phyloP scores from a whole-genome alignment of 2,797 vertebrate species.

The Helarctos malayanus region DNA sequence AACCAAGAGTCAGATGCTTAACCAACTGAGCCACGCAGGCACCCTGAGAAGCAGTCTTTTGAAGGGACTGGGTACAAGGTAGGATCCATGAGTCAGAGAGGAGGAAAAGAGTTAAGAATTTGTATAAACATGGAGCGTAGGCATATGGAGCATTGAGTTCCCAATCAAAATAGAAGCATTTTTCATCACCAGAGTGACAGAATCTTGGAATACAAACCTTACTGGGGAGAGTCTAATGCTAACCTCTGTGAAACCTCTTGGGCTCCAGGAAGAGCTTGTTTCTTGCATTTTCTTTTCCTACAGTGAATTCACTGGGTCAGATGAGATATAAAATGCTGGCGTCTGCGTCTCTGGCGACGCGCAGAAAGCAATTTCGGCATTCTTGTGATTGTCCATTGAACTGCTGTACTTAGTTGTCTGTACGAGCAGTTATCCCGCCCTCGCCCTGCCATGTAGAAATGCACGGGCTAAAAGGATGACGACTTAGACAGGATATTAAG shows the following conservation, averaged over 20 bases:
- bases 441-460: background rate
- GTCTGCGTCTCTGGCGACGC: background rate
- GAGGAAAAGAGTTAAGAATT: background rate
- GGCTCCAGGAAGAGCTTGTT: background rate
- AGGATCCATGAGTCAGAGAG: background rate
- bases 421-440: background rate
- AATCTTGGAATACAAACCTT: background rate
- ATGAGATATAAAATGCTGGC: background rate
- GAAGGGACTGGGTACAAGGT: background rate
- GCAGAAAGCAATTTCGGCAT: background rate
- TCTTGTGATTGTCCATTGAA: background rate
- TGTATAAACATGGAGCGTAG: background rate
- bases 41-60: background rate
- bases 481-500: constrained; percentile 42
- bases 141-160: background rate
- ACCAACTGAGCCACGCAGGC: background rate
- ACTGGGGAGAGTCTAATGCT: background rate
- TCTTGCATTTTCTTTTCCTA: background rate
- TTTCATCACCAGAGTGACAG: background rate
- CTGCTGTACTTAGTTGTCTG: background rate
- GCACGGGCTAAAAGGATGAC: constrained; percentile 22
- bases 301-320: background rate
- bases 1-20: background rate
- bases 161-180: background rate
- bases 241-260: background rate